phyloP scores from a whole-genome alignment of 1,140 invertebrate species.

The Cherax destructor region DNA sequence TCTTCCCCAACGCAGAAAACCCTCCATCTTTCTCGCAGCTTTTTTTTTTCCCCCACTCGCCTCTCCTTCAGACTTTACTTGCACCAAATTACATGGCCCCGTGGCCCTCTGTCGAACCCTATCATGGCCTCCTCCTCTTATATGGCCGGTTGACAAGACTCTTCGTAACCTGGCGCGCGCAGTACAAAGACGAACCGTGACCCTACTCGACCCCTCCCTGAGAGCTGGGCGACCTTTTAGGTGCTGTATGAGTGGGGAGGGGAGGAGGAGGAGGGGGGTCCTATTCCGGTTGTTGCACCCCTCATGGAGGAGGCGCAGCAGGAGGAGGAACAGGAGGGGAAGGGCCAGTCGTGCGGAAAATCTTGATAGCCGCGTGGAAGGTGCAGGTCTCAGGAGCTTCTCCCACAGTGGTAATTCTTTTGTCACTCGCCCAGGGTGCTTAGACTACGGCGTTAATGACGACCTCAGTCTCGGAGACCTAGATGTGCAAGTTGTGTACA shows the following conservation, averaged over 20 bases:
- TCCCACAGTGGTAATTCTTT: constrained; percentile 39
- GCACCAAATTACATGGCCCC: constrained; percentile 52
- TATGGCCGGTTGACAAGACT: constrained; percentile 53
- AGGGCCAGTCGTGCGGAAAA: constrained; percentile 58
- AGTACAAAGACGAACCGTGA: constrained; percentile 52
- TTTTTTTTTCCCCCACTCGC: neutral
- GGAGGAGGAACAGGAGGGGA: neutral
- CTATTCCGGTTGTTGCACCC: constrained; percentile 64
- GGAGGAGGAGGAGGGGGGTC: neutral
- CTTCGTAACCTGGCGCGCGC: constrained; percentile 43
- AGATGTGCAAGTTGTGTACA: too few relatives aligned
- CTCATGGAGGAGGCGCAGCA: constrained; percentile 7
- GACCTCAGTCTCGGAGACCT: too few relatives aligned
- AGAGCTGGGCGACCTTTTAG: constrained; percentile 59
- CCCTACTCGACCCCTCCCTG: constrained; percentile 45
- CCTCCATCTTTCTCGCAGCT: neutral
- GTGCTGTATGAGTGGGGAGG: constrained; percentile 45
- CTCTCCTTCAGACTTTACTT: constrained; percentile 13
- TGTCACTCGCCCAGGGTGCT: constrained; percentile 15
- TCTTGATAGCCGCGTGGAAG: constrained; percentile 47
- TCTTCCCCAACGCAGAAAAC: too few relatives aligned
- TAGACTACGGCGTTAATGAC: too few relatives aligned
- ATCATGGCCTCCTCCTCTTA: constrained; percentile 47
- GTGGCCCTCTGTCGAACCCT: constrained; percentile 46
- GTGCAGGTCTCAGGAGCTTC: constrained; percentile 28